Conservation (phyloP, 2,797 vertebrate genomes). For the Phyllotis vaccarum region DNA sequence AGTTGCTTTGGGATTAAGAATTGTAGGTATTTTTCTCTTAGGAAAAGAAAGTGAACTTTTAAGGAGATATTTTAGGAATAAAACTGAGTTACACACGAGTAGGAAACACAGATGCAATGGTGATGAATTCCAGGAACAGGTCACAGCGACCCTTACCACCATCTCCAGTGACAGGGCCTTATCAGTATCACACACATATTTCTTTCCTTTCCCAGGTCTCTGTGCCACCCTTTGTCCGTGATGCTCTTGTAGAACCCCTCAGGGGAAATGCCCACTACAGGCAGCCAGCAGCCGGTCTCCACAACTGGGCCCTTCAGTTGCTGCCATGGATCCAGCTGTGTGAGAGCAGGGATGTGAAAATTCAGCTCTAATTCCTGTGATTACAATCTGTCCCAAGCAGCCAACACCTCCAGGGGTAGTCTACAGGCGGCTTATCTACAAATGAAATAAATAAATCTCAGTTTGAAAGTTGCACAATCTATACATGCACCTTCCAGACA, state of each 20-base stretch:
- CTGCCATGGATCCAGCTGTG: slow-evolving; percentile 63
- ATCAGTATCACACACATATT: background rate
- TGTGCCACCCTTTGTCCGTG: background rate
- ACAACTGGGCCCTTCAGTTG: slow-evolving; percentile 40
- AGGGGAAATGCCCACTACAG: background rate
- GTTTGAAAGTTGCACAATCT: slow-evolving; percentile 79
- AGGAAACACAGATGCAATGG: background rate
- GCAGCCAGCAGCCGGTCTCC: slow-evolving; percentile 65
- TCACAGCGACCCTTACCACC: background rate
- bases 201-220: slow-evolving; percentile 25
- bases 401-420: slow-evolving; percentile 62
- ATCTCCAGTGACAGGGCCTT: background rate
- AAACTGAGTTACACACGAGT: background rate
- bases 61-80: slow-evolving; percentile 39
- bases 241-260: background rate
- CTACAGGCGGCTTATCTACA: slow-evolving; percentile 74
- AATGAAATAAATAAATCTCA: slow-evolving; percentile 69
- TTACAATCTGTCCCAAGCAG: slow-evolving; percentile 80
- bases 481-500: slow-evolving; percentile 67
- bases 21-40: slow-evolving; percentile 28
- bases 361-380: slow-evolving; percentile 85
- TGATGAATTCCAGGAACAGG: background rate
- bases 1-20: background rate
- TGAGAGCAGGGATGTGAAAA: slow-evolving; percentile 80
- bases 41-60: slow-evolving; percentile 17